phyloP scores from a whole-genome alignment of 2,888 invertebrate genomes.

The Eupithecia centaureata region DNA sequence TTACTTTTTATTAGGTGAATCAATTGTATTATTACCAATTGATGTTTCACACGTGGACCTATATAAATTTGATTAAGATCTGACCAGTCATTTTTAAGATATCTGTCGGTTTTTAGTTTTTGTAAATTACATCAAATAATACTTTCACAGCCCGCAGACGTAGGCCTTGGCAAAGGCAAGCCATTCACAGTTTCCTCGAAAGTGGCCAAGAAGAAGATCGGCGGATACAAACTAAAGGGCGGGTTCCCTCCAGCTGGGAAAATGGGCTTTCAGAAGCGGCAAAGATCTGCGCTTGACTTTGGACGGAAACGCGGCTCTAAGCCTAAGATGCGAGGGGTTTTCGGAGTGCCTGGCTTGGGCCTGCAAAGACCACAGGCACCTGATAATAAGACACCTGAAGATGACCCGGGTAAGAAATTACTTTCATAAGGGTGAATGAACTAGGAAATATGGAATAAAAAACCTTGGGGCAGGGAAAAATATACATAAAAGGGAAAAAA shows the following conservation, averaged over 20 bases:
- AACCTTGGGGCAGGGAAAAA: no score
- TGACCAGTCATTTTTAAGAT: no score
- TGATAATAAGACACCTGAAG: conserved; percentile 77
- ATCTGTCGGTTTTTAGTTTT: no score
- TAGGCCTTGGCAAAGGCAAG: conserved; percentile 91
- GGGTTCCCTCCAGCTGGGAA: conserved; percentile 86
- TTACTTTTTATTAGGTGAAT: no score
- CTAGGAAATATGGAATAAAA: no score
- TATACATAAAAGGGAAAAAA: no score
- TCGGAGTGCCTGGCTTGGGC: conserved; percentile 91
- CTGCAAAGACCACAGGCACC: conserved; percentile 87
- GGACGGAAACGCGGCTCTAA: conserved; percentile 93
- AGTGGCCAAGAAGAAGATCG: conserved; percentile 91
- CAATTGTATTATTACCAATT: no score
- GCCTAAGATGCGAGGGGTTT: conserved; percentile 93
- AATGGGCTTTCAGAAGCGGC: conserved; percentile 89
- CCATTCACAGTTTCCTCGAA: conserved; percentile 89
- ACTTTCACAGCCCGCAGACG: conserved; percentile 69
- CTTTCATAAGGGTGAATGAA: neutral
- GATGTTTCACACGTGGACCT: no score
- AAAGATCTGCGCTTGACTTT: conserved; percentile 88
- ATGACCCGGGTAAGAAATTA: conserved; percentile 73
- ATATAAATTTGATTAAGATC: no score
- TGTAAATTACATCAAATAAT: no score
- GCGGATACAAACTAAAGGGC: conserved; percentile 87